These are phyloP conservation scores for Apostichopus parvimensis DNA, from an alignment of 35 echinoderm and acorn worm species.

Conservation along the genomic window DNA sequence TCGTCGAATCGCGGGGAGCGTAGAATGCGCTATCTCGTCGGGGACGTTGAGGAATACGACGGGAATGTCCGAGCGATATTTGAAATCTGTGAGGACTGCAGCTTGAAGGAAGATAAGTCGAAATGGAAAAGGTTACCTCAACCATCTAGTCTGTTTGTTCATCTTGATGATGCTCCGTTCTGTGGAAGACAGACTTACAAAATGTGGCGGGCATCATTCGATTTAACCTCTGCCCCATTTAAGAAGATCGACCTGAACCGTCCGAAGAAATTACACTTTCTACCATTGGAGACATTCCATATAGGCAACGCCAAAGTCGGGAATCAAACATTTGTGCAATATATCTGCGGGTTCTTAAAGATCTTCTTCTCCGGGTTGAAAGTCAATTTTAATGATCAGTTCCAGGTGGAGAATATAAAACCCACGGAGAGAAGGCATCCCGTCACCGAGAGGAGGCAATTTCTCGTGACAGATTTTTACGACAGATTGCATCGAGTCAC, in stretches of 20 bases:
- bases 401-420: slow-evolving; percentile 45
- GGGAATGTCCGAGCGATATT: slow-evolving; percentile 45
- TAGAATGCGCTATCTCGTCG: slow-evolving; percentile 66
- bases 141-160: slow-evolving; percentile 2
- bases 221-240: slow-evolving; percentile 53
- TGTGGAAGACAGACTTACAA: slow-evolving; percentile 82
- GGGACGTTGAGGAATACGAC: slow-evolving; percentile 69
- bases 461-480: slow-evolving; percentile 81
- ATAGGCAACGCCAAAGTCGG: slow-evolving; percentile 46
- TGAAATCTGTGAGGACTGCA: slow-evolving; percentile 38
- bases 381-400: slow-evolving; percentile 47
- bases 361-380: slow-evolving; percentile 75
- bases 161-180: slow-evolving; percentile 37
- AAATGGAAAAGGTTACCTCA: background rate
- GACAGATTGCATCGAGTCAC: slow-evolving; percentile 61
- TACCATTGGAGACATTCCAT: slow-evolving; percentile 69
- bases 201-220: slow-evolving; percentile 83
- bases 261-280: slow-evolving; percentile 69
- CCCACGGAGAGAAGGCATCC: slow-evolving; percentile 58
- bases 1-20: background rate
- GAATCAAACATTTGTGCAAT: slow-evolving; percentile 54
- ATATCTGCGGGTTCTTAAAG: slow-evolving; percentile 63
- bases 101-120: background rate
- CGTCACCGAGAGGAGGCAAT: slow-evolving; percentile 74
- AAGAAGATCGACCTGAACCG: slow-evolving; percentile 32